Evolutionary conservation across 2,113 vertebrate species (phyloP).

Genomic region (Ammodytes dubius): DNA sequence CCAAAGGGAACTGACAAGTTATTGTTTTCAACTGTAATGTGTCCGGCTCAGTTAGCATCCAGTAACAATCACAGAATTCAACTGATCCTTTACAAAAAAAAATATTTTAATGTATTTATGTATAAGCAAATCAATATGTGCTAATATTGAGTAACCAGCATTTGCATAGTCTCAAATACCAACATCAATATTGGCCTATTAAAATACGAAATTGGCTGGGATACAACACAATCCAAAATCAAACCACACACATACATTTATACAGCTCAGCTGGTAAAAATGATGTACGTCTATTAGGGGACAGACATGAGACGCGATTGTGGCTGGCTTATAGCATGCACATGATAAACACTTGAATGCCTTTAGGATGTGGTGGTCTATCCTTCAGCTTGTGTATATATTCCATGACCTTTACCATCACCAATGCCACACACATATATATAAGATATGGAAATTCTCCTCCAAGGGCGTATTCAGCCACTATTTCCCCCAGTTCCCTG

Average conservation of each 20-base stretch:
- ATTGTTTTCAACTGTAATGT: not conserved
- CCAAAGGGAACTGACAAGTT: not conserved
- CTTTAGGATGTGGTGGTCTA: conserved; percentile 7
- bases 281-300: conserved; percentile 12
- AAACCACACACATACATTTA: too few relatives aligned
- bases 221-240: not conserved
- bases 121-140: not conserved
- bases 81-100: not conserved
- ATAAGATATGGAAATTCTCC: conserved; percentile 35
- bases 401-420: conserved; percentile 17
- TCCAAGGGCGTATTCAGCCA: conserved; percentile 17
- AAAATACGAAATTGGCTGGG: not conserved
- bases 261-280: conserved; percentile 38
- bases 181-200: not conserved
- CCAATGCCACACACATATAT: conserved; percentile 31
- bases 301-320: not conserved
- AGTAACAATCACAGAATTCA: not conserved
- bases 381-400: conserved; percentile 2
- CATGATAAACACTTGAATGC: conserved; percentile 36
- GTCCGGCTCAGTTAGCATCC: not conserved
- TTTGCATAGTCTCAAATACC: not conserved
- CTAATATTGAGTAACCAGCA: not conserved
- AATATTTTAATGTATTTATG: not conserved
- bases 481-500: not conserved
- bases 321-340: conserved; percentile 14